Percentiles rank a stretch among this genome's conserved stretches.
These are phyloP conservation scores for Calosoma granatense DNA, from an alignment of 1,140 invertebrate genomes.

Conservation along the genomic window DNA sequence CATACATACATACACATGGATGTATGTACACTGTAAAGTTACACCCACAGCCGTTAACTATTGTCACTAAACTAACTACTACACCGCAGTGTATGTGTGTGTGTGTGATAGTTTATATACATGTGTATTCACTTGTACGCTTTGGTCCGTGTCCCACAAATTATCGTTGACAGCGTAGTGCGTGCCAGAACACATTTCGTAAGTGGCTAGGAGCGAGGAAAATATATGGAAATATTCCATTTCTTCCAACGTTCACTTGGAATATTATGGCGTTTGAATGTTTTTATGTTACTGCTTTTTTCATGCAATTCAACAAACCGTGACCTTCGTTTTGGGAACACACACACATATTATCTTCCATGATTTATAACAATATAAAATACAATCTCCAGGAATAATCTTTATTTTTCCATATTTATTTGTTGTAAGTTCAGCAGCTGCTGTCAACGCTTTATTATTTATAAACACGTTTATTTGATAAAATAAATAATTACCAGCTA, in stretches of 20 bases:
- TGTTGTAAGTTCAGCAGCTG: neutral
- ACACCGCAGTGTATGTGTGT: neutral
- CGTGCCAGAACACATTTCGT: conserved; percentile 18
- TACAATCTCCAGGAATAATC: neutral
- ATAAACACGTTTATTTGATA: neutral
- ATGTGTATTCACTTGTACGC: too few species aligned
- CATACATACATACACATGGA: neutral
- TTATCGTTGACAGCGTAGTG: conserved; percentile 14
- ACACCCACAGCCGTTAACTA: too few species aligned
- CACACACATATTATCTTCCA: neutral
- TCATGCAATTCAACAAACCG: conserved; percentile 13
- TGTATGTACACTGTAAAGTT: too few species aligned
- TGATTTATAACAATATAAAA: neutral
- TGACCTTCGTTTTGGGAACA: neutral
- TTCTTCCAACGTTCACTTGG: neutral
- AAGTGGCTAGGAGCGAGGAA: conserved; percentile 9
- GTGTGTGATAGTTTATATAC: too few species aligned
- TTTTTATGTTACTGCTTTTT: conserved; percentile 16
- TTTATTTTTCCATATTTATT: neutral
- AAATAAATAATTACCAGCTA: too few species aligned
- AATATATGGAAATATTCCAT: conserved; percentile 19
- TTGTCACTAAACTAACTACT: too few species aligned
- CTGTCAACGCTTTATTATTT: conserved; percentile 4
- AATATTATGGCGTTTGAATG: conserved; percentile 3
- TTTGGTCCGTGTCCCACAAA: neutral